Base-by-base conservation (phyloP, 2,113 vertebrate genomes). In the Macroglossus sobrinus region DNA sequence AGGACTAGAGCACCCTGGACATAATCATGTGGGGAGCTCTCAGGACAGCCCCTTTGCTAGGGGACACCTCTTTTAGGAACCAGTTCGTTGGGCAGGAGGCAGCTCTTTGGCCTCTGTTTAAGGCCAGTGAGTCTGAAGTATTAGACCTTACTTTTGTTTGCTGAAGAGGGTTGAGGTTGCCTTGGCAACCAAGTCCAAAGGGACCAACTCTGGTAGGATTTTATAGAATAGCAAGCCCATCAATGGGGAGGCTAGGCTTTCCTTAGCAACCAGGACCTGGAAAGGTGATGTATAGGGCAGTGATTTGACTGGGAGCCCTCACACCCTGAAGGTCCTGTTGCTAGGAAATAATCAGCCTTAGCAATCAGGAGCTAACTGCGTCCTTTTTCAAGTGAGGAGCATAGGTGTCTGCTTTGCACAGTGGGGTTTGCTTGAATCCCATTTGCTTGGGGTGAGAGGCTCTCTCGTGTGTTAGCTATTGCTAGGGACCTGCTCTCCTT, bases 201-300 rank as follows among this genome's bases (percentile, higher is more conserved):
- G n/a, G 38, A 5, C 47, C 79, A 82, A 45, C 66, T 80, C 82
- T 95, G 68, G 64, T 40, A 96, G 40, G 59, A 57, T 79, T 90
- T 94, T 92, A 64, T 84, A 89, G 75, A 40, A 94, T 45, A 63
- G 79, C 22, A 85, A 72, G 85, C 26, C 12, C 38, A 53, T 84
- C 50, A 16, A 69, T 74, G 47, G 74, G 81, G 72, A 53, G 13
- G 64, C 28, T 64, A 71, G 30, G n/a, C 30, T 91, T 85, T 93
- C 74, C 84, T 95, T 93, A 92, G 78, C 78, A 97, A 97, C 93
- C 88, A 74, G 64, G 43, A 84, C 91, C 57, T 80, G 90, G 80
- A 79, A 91, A 93, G 45, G 92, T 93, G 80, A 88, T 93, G 8
- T 68, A 21, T n/a, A 85, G 55, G 43, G 53, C 86, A 61, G 16